Conservation (phyloP, 2,113 vertebrate genomes). For the Larimichthys crocea region DNA sequence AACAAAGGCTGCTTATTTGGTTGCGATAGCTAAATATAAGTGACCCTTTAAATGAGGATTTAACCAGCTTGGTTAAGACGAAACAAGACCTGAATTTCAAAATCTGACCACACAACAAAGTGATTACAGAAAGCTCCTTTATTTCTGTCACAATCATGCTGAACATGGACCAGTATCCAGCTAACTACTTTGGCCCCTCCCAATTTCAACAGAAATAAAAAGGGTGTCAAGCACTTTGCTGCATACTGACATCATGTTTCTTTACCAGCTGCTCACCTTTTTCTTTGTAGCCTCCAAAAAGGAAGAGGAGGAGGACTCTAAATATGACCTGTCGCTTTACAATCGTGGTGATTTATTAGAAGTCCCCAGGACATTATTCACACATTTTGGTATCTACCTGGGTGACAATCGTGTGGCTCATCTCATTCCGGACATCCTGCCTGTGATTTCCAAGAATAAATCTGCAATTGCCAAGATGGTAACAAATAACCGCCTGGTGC, state of each 20-base stretch:
- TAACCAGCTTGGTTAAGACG: not conserved
- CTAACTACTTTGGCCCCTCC: constrained; percentile 45
- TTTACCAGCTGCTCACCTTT: constrained; percentile 74
- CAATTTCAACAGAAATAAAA: constrained; percentile 58
- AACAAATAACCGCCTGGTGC: constrained; percentile 91
- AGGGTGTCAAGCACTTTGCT: not conserved
- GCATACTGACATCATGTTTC: constrained; percentile 72
- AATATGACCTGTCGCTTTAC: constrained; percentile 84
- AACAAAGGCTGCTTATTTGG: constrained; percentile 52
- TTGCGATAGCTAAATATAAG: constrained; percentile 13
- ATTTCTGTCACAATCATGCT: constrained; percentile 50
- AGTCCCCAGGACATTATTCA: constrained; percentile 92
- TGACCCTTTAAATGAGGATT: constrained; percentile 57
- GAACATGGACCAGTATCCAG: constrained; percentile 52
- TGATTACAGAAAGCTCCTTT: constrained; percentile 76
- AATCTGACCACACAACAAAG: constrained; percentile 33
- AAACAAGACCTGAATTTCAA: constrained; percentile 51
- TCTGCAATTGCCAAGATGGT: constrained; percentile 87
- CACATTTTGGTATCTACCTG: constrained; percentile 96
- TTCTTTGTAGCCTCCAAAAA: constrained; percentile 65
- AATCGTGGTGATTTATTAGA: constrained; percentile 92
- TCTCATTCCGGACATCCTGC: constrained; percentile 95
- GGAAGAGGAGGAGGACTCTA: constrained; percentile 49
- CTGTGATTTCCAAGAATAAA: constrained; percentile 83
- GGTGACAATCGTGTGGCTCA: constrained; percentile 94